phyloP scores from a whole-genome alignment of 1,140 invertebrate species.

The Paraescarpia echinospica region DNA sequence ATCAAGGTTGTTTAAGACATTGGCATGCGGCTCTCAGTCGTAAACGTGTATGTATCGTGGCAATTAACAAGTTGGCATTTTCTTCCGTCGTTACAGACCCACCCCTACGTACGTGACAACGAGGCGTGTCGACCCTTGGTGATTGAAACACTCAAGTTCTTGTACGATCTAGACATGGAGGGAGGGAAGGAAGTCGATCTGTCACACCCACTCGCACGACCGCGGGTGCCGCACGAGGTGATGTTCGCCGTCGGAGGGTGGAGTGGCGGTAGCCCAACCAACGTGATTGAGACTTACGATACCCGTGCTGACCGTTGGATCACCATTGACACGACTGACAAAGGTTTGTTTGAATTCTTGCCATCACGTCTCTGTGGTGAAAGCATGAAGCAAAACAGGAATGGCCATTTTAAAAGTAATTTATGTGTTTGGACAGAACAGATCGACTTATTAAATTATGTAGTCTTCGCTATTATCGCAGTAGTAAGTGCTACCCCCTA shows the following conservation, averaged over 20 bases:
- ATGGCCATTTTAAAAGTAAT: neutral
- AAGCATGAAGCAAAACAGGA: neutral
- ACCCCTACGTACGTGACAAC: conserved; percentile 74
- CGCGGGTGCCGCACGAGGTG: conserved; percentile 42
- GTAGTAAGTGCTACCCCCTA: neutral
- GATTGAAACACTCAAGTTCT: neutral
- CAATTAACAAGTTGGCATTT: neutral
- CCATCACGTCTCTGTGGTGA: neutral
- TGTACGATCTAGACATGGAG: neutral
- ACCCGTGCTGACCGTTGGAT: conserved; percentile 74
- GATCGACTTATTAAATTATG: neutral
- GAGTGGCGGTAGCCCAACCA: conserved; percentile 71
- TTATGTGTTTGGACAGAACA: neutral
- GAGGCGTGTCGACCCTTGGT: conserved; percentile 45
- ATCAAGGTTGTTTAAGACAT: neutral
- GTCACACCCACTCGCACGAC: conserved; percentile 43
- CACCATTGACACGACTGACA: conserved; percentile 17
- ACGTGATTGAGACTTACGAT: conserved; percentile 77
- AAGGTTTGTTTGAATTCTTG: conserved; percentile 9
- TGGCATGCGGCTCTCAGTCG: neutral
- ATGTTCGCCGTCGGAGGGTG: conserved; percentile 72
- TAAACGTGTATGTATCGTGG: neutral
- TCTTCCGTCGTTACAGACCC: neutral
- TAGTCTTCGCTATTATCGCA: neutral
- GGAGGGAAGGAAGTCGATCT: conserved; percentile 33